phyloP scores from a whole-genome alignment of 2,113 vertebrate species.

The Jacana jacana region DNA sequence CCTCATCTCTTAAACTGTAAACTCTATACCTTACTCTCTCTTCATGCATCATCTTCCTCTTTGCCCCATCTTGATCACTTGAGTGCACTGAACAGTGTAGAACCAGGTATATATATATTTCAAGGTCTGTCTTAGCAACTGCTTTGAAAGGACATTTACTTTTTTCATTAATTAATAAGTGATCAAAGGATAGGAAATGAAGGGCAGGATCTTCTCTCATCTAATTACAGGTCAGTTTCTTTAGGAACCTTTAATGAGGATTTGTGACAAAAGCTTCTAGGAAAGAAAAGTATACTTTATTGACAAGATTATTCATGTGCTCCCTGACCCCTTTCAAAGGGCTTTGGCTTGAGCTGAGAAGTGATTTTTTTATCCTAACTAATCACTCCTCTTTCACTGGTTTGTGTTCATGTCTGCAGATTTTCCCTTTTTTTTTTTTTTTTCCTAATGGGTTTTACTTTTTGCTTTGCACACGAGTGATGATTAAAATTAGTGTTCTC shows the following conservation, averaged over 20 bases:
- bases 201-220: background rate
- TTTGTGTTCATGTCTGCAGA: background rate
- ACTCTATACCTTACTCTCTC: background rate
- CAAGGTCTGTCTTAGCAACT: background rate
- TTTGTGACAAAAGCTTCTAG: conserved; percentile 23
- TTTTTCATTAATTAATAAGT: background rate
- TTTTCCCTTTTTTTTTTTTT: background rate
- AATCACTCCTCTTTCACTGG: background rate
- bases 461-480: background rate
- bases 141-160: background rate
- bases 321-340: background rate
- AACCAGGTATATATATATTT: background rate
- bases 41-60: background rate
- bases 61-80: background rate
- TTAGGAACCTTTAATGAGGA: conserved; percentile 19
- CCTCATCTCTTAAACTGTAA: background rate
- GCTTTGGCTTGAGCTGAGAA: background rate
- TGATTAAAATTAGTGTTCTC: background rate
- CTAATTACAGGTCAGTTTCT: background rate
- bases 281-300: background rate
- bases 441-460: background rate
- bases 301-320: background rate
- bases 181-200: background rate
- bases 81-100: background rate
- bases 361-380: background rate